These are phyloP conservation scores for Lipophrys pholis DNA, from an alignment of 2,113 vertebrate genomes.

Conservation along the genomic window DNA sequence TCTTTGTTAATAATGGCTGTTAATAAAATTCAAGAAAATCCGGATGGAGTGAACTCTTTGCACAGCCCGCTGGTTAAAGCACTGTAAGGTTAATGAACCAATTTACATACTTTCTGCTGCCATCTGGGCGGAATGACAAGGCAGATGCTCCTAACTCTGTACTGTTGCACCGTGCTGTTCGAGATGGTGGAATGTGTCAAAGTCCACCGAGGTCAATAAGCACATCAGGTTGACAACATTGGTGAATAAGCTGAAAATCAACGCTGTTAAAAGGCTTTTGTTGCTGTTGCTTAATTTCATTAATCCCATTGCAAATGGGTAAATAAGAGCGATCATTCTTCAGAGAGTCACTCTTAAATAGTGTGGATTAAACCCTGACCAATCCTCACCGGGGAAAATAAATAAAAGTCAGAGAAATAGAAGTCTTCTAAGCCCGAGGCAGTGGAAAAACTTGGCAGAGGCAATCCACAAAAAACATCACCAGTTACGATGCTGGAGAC, in stretches of 20 bases:
- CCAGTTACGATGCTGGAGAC: constrained; percentile 14
- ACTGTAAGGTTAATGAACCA: constrained; percentile 85
- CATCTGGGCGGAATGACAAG: constrained; percentile 75
- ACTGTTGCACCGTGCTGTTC: constrained; percentile 52
- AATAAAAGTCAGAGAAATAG: neutral
- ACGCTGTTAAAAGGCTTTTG: constrained; percentile 16
- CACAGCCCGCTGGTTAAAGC: constrained; percentile 77
- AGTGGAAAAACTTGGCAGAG: constrained; percentile 29
- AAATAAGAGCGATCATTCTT: constrained; percentile 13
- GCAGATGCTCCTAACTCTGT: constrained; percentile 67
- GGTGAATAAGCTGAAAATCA: constrained; percentile 18
- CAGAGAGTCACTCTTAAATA: constrained; percentile 18
- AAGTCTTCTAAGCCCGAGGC: constrained; percentile 24
- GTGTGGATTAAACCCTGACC: constrained; percentile 24
- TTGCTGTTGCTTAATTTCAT: neutral
- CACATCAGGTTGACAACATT: constrained; percentile 43
- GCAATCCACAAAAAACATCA: constrained; percentile 48
- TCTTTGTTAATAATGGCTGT: constrained; percentile 76
- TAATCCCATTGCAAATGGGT: constrained; percentile 14
- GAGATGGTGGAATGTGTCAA: constrained; percentile 63
- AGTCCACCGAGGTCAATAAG: constrained; percentile 41
- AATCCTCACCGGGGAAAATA: neutral
- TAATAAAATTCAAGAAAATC: constrained; percentile 80
- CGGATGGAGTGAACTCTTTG: constrained; percentile 69
- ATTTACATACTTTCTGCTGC: constrained; percentile 80